A percentile compares a stretch with the other conserved stretches of the same genome.
Evolutionary conservation across 1,140 invertebrate species (phyloP).

Genomic region (Temnothorax longispinosus): DNA sequence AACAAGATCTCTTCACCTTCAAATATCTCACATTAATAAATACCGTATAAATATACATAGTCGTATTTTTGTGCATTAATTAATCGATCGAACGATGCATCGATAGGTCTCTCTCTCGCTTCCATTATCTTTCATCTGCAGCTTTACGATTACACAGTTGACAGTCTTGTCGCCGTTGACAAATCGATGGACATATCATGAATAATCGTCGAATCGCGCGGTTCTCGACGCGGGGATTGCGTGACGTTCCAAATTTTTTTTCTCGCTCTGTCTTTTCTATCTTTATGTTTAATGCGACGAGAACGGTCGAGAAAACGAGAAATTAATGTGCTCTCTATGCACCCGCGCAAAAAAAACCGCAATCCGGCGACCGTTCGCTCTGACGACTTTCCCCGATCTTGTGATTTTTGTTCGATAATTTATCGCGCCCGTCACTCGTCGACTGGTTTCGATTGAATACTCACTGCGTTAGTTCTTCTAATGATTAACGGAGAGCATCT

Average conservation of each 20-base stretch:
- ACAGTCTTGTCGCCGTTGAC: not conserved
- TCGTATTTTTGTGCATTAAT: not conserved
- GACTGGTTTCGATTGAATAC: conserved; percentile 68
- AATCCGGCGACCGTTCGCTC: conserved; percentile 51
- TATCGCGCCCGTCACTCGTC: conserved; percentile 58
- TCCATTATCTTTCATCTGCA: not conserved
- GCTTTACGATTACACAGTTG: not conserved
- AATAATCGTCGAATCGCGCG: conserved; percentile 27
- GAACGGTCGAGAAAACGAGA: not conserved
- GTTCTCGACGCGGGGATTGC: conserved; percentile 37
- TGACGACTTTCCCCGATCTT: conserved; percentile 42
- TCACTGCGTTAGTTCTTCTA: conserved; percentile 13
- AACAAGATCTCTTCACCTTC: not conserved
- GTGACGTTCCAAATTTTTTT: not conserved
- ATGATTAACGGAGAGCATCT: conserved; percentile 55
- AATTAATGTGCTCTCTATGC: conserved; percentile 6
- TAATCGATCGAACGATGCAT: conserved; percentile 11
- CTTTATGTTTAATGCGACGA: not conserved
- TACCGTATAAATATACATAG: no score
- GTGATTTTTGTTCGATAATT: conserved; percentile 54
- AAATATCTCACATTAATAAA: conserved; percentile 8
- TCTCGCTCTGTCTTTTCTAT: no score
- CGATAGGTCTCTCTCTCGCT: not conserved
- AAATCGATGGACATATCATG: conserved; percentile 8
- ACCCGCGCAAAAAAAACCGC: conserved; percentile 42